These are phyloP conservation scores for Platysteira castanea DNA, from an alignment of 2,113 vertebrate species.

Conservation along the genomic window DNA sequence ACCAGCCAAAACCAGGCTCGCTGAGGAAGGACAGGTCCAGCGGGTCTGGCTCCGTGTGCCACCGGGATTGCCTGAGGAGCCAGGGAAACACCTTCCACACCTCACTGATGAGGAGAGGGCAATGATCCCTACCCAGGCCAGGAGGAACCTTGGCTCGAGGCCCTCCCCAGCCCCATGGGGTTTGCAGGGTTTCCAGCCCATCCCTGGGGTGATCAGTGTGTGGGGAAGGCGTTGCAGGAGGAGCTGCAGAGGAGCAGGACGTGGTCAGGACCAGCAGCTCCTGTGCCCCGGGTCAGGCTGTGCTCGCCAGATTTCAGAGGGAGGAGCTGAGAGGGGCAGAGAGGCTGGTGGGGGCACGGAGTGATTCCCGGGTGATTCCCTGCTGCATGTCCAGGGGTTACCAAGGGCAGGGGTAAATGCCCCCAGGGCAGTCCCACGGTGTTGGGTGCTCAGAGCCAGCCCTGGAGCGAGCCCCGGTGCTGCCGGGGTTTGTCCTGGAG, in stretches of 20 bases:
- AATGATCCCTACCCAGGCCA: fast-evolving
- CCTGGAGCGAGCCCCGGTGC: fast-evolving
- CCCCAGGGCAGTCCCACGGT: fast-evolving
- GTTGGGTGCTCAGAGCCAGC: neutral
- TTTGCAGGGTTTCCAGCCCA: neutral
- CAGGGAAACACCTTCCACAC: neutral
- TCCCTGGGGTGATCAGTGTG: fast-evolving
- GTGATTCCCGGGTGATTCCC: neutral
- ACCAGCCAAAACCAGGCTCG: fast-evolving
- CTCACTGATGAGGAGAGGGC: fast-evolving
- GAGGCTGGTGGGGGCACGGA: fast-evolving
- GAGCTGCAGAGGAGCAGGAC: neutral
- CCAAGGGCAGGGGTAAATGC: neutral
- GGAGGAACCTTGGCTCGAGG: neutral
- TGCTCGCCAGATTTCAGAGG: fast-evolving
- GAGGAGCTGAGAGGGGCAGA: neutral
- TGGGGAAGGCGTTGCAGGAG: neutral
- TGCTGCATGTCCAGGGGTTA: neutral
- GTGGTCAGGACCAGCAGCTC: fast-evolving
- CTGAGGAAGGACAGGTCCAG: fast-evolving
- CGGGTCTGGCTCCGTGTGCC: neutral
- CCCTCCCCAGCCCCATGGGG: fast-evolving
- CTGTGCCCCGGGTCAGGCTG: fast-evolving
- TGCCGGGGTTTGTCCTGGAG: neutral
- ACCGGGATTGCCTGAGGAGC: neutral